These are phyloP conservation scores for Ridgeia piscesae DNA, from an alignment of 1,140 invertebrate species.

Conservation along the genomic window DNA sequence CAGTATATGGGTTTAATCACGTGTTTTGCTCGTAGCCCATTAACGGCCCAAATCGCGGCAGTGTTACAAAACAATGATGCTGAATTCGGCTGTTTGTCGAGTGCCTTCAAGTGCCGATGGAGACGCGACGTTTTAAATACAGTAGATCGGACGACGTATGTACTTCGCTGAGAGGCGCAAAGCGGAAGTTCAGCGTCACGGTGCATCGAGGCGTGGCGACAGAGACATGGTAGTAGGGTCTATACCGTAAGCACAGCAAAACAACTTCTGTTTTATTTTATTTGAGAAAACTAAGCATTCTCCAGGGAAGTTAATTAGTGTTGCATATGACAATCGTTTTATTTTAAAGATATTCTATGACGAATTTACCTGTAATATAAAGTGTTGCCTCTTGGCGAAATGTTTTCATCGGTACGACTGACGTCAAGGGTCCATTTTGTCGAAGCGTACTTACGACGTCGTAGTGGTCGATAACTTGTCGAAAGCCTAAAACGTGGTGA, in stretches of 20 bases:
- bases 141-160: background rate
- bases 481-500: too few relatives aligned
- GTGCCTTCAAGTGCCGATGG: background rate
- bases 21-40: background rate
- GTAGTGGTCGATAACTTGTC: too few relatives aligned
- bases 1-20: background rate
- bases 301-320: too few relatives aligned
- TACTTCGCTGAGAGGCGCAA: background rate
- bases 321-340: too few relatives aligned
- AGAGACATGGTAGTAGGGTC: background rate
- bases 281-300: too few relatives aligned
- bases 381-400: too few relatives aligned
- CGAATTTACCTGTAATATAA: too few relatives aligned
- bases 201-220: background rate
- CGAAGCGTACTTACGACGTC: too few relatives aligned
- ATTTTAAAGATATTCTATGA: too few relatives aligned
- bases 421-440: too few relatives aligned
- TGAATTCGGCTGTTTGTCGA: background rate
- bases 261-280: background rate
- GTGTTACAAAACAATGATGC: background rate
- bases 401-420: too few relatives aligned
- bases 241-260: background rate
- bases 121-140: background rate
- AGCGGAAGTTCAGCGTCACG: background rate
- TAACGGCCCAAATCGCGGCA: too few relatives aligned